Evolutionary conservation across 2,888 invertebrate species (phyloP).

Genomic region (Drosophila aldrichi): DNA sequence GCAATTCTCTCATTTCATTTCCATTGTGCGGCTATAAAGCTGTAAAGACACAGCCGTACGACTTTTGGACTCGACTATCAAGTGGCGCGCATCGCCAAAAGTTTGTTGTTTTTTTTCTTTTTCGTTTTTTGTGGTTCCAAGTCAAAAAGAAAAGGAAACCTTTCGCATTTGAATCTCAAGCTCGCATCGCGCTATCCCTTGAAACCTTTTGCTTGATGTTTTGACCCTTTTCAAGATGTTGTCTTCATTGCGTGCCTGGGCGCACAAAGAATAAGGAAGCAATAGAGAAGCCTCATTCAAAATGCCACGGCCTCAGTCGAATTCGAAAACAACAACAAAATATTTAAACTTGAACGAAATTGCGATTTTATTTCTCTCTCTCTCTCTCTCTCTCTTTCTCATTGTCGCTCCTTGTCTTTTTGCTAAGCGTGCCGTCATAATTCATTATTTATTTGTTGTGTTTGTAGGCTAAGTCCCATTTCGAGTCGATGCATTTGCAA

Average conservation of each 20-base stretch:
- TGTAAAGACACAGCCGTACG: constrained; percentile 58
- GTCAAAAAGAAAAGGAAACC: constrained; percentile 51
- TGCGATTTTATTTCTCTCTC: constrained; percentile 70
- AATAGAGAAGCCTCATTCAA: constrained; percentile 35
- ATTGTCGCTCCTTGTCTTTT: background rate
- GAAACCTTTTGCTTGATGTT: constrained; percentile 71
- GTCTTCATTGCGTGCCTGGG: constrained; percentile 75
- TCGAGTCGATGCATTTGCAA: background rate
- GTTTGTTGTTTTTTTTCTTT: background rate
- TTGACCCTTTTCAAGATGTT: constrained; percentile 82
- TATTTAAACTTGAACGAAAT: constrained; percentile 57
- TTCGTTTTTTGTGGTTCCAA: constrained; percentile 27
- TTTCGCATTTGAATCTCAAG: constrained; percentile 68
- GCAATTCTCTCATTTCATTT: constrained; percentile 61
- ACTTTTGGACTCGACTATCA: constrained; percentile 59
- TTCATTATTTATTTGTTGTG: constrained; percentile 51
- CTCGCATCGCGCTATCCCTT: constrained; percentile 47
- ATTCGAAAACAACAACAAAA: background rate
- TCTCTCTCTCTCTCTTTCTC: background rate
- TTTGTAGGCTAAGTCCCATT: constrained; percentile 22
- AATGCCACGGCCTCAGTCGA: constrained; percentile 41
- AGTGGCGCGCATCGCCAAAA: constrained; percentile 65
- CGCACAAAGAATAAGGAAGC: constrained; percentile 67
- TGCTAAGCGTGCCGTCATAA: constrained; percentile 57
- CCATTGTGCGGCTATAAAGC: constrained; percentile 60